Conservation (phyloP, 2,113 vertebrate species). For the Gopherus evgoodei region DNA sequence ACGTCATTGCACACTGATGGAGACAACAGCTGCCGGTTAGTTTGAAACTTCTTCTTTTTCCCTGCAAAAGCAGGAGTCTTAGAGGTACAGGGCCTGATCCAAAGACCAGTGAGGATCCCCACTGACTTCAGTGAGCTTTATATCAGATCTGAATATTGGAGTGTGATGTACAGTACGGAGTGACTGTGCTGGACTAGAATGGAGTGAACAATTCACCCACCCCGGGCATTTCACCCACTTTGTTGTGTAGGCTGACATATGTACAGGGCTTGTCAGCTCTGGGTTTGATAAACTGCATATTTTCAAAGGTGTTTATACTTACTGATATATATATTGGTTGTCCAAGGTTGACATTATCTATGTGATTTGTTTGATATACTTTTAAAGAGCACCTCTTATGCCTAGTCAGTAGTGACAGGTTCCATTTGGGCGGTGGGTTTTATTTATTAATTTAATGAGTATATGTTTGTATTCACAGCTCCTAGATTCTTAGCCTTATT, state of each 20-base stretch:
- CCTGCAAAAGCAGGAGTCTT: neutral
- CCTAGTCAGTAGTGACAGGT: conserved; percentile 47
- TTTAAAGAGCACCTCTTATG: conserved; percentile 35
- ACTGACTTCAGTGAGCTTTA: neutral
- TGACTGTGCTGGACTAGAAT: neutral
- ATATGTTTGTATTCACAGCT: conserved; percentile 9
- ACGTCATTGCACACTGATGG: conserved; percentile 82
- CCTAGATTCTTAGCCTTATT: neutral
- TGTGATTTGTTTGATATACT: conserved; percentile 31
- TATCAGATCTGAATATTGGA: neutral
- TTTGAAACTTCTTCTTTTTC: neutral
- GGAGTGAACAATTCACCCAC: accelerated
- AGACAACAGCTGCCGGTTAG: conserved; percentile 92
- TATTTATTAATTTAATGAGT: conserved; percentile 52
- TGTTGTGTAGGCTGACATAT: neutral
- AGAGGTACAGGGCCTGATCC: neutral
- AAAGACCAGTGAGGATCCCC: neutral
- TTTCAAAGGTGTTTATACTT: conserved; percentile 24
- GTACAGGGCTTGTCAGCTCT: neutral
- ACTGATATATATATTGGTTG: neutral
- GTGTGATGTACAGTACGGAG: neutral
- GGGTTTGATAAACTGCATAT: accelerated
- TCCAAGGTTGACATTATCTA: neutral
- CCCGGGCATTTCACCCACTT: accelerated
- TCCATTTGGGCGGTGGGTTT: conserved; percentile 20